Percentiles rank a stretch among this genome's conserved stretches.
These are phyloP conservation scores for Danio aesculapii DNA, from an alignment of 2,797 vertebrate species.

Conservation along the genomic window DNA sequence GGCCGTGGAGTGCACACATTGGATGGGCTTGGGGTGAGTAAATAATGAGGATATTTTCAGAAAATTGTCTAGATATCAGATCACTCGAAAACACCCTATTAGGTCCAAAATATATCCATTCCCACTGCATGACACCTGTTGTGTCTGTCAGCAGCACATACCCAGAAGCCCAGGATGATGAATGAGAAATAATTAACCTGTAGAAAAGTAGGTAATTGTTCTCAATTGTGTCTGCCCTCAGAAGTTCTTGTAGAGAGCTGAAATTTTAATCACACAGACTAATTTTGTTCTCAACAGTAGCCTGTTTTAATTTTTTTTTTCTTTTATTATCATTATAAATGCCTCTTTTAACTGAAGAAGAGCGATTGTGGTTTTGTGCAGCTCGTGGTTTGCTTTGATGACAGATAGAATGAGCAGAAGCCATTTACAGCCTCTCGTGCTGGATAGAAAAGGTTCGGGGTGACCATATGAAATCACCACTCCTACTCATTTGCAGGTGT, in stretches of 20 bases:
- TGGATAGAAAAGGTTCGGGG: constrained; percentile 3
- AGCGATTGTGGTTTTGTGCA: background rate
- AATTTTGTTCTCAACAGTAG: constrained; percentile 31
- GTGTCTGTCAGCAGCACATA: background rate
- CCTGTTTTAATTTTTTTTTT: constrained; percentile 28
- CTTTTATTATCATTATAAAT: constrained; percentile 9
- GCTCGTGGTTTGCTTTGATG: constrained; percentile 28
- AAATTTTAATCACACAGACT: constrained; percentile 48
- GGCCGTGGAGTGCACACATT: too few species aligned
- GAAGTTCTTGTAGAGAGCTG: constrained; percentile 12
- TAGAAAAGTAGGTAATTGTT: constrained; percentile 28
- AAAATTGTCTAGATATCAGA: background rate
- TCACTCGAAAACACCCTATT: background rate
- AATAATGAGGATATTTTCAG: too few species aligned
- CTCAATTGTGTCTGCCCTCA: constrained; percentile 21
- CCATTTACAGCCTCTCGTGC: constrained; percentile 19
- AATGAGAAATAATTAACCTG: constrained; percentile 28
- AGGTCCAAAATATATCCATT: constrained; percentile 1
- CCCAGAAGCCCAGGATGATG: constrained; percentile 13
- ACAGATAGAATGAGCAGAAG: constrained; percentile 20
- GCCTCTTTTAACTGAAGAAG: constrained; percentile 21
- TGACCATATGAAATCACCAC: constrained; percentile 21
- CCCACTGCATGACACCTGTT: constrained; percentile 1
- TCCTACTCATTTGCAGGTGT: background rate
- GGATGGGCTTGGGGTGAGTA: background rate